These are phyloP conservation scores for Troides aeacus DNA, from an alignment of 2,888 invertebrate genomes.

Conservation along the genomic window DNA sequence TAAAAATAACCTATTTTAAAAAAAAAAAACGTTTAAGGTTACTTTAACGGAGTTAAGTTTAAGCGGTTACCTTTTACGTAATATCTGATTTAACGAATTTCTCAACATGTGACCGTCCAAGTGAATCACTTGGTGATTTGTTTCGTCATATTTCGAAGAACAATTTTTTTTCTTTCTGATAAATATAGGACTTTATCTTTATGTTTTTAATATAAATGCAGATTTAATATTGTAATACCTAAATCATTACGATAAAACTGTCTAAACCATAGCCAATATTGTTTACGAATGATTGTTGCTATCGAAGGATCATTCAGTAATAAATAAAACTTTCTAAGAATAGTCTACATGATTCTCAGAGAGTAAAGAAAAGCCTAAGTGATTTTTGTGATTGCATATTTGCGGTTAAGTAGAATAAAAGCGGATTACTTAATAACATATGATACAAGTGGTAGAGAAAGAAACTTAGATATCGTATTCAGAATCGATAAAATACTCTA, in stretches of 20 bases:
- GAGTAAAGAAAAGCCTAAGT: neutral
- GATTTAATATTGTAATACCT: neutral
- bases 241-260: neutral
- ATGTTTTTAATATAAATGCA: neutral
- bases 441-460: no score
- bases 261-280: neutral
- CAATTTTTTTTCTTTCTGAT: constrained; percentile 38
- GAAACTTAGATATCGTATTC: neutral
- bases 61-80: constrained; percentile 23
- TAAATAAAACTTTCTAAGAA: no score
- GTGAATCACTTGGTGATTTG: constrained; percentile 52
- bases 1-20: neutral
- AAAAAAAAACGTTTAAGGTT: neutral
- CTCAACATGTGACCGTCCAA: constrained; percentile 48
- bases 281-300: neutral
- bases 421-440: neutral
- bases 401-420: neutral
- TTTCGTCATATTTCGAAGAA: constrained; percentile 59
- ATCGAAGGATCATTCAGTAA: neutral
- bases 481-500: neutral
- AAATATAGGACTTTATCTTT: neutral
- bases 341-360: no score
- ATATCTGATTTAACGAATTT: constrained; percentile 24
- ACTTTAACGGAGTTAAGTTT: constrained; percentile 19
- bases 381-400: neutral